Evolutionary conservation across 2,888 invertebrate genomes (phyloP), one percentile per base, ranked within the genome.

Genomic region (Fissipunctia ypsillon): DNA sequence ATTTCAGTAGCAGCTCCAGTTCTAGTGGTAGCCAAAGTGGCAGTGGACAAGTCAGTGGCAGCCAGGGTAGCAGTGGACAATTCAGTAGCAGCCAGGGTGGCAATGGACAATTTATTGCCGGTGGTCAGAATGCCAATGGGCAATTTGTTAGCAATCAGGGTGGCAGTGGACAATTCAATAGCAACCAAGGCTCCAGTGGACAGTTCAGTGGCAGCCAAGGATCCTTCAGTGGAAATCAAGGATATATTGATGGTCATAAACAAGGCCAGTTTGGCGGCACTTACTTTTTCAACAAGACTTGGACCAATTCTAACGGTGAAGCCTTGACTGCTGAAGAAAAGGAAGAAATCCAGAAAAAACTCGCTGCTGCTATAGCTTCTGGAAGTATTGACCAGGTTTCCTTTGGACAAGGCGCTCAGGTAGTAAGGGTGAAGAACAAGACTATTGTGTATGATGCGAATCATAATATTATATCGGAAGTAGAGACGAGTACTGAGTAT

Each of bases 401-500:
- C 19, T 79, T 81, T 19, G 91, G 89, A 5, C 86, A 89, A 54
- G 93, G 93, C 0, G 38, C 60, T 14, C 89, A 90, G 64, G 81
- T 95, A 3, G 91, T 93, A 0, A 90, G 87, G 63, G 85, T 92
- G 3, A 94, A 87, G 84, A 96, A 96, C 71, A 93, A 87, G 80
- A 94, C 94, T 0, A 90, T 93, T 54, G 85, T 94, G 3, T 94
- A 95, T 61, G 94, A 95, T 80, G 92, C 92, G 35, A 95, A 96
- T 73, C 93, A 95, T 74, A 95, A 95, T 57, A 94, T 97, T 12
- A 90, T 94, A 43, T 96, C 96, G 0, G 92, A 95, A 85, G 92
- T 94, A 4, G 97, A 97, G 84, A 93, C 93, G 1, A 97, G 97
- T 81, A 97, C 97, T 0, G 96, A 97, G 76, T 96, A 95, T 79